A percentile compares a stretch with the other conserved stretches of the same genome.
Conservation (phyloP, 1,140 invertebrate species). For the Drosophila pandora region DNA sequence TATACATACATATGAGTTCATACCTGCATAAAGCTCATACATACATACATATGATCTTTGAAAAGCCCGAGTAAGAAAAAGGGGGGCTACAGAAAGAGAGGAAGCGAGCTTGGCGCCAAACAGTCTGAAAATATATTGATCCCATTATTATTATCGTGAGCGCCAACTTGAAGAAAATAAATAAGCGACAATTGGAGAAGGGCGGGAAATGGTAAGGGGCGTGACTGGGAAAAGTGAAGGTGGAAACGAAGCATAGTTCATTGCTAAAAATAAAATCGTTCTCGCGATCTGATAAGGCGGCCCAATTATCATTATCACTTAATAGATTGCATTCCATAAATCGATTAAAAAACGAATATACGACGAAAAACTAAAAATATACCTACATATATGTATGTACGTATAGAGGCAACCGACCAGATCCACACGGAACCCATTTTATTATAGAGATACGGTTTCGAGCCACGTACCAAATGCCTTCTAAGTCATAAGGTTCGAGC, state of each 20-base stretch:
- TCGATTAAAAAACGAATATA: constrained; percentile 25
- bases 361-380: neutral
- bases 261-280: constrained; percentile 73
- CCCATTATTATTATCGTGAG: constrained; percentile 74
- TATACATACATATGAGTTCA: neutral
- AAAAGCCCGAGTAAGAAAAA: neutral
- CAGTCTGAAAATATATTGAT: constrained; percentile 77
- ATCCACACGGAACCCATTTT: too few species aligned
- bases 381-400: neutral
- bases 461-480: too few species aligned
- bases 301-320: constrained; percentile 73
- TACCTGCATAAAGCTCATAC: neutral
- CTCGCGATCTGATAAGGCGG: constrained; percentile 64
- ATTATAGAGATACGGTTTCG: too few species aligned
- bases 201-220: too few species aligned
- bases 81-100: neutral
- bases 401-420: too few species aligned
- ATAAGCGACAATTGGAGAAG: constrained; percentile 3
- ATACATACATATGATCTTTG: constrained; percentile 8
- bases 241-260: constrained; percentile 56
- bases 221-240: neutral
- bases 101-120: constrained; percentile 65
- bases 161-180: constrained; percentile 18
- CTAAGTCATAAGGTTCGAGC: too few species aligned
- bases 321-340: constrained; percentile 74